Conservation (phyloP, 2,113 vertebrate species). For the Craseonycteris thonglongyai region DNA sequence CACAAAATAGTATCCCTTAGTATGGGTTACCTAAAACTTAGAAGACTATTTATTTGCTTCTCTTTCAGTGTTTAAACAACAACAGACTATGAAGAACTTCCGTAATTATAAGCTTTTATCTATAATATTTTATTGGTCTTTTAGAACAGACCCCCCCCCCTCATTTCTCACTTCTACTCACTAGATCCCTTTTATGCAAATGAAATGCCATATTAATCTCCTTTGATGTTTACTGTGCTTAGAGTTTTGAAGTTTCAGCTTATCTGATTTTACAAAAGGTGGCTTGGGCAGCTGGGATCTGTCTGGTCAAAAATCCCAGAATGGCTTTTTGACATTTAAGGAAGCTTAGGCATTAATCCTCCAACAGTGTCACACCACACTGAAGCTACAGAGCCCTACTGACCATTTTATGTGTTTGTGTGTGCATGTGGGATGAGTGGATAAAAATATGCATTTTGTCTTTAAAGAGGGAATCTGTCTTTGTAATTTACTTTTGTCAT, state of each 20-base stretch:
- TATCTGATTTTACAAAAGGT: conserved; percentile 68
- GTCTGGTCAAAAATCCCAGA: conserved; percentile 69
- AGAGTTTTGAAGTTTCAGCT: conserved; percentile 44
- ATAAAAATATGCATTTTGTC: conserved; percentile 42
- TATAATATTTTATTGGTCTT: conserved; percentile 36
- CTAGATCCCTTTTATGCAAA: conserved; percentile 52
- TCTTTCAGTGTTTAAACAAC: conserved; percentile 16
- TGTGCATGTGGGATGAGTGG: not conserved
- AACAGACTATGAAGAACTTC: not conserved
- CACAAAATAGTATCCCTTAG: not conserved
- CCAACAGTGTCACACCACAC: conserved; percentile 24
- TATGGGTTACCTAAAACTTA: not conserved
- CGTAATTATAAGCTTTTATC: not conserved
- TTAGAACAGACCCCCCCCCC: not conserved
- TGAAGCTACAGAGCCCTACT: conserved; percentile 1
- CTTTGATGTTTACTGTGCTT: conserved; percentile 62
- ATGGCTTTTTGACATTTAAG: conserved; percentile 75
- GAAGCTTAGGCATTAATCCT: conserved; percentile 54
- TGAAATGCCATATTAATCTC: conserved; percentile 53
- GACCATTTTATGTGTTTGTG: not conserved
- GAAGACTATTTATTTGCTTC: not conserved
- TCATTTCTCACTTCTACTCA: not conserved
- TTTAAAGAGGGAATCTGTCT: conserved; percentile 1
- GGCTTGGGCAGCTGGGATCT: conserved; percentile 67
- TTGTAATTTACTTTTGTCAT: not conserved